These are phyloP conservation scores for Caranx ignobilis DNA, from an alignment of 2,113 vertebrate species.

Conservation along the genomic window DNA sequence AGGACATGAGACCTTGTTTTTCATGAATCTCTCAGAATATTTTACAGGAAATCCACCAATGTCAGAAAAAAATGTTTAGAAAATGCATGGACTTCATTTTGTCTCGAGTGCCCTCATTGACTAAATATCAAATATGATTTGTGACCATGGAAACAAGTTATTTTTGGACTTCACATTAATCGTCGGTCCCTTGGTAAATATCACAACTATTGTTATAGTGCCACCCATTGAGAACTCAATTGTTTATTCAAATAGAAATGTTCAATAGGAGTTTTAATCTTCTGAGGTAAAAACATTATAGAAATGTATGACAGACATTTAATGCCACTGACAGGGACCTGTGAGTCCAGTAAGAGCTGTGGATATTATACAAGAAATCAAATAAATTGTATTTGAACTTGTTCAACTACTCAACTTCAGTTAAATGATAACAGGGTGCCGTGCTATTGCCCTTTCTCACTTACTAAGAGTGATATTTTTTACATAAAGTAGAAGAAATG, in stretches of 20 bases:
- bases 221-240: background rate
- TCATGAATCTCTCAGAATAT: conserved; percentile 15
- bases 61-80: background rate
- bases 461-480: too few species aligned
- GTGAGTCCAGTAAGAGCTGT: too few species aligned
- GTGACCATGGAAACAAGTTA: conserved; percentile 18
- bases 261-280: too few species aligned
- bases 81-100: background rate
- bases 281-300: too few species aligned
- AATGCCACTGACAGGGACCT: too few species aligned
- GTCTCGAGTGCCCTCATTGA: conserved; percentile 1
- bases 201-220: background rate
- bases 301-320: too few species aligned
- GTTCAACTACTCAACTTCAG: background rate
- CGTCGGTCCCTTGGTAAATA: background rate
- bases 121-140: conserved; percentile 18
- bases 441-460: background rate
- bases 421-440: background rate
- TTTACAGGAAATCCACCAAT: background rate
- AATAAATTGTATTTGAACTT: too few species aligned
- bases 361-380: too few species aligned
- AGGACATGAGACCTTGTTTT: conserved; percentile 20
- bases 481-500: too few species aligned
- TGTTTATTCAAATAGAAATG: too few species aligned
- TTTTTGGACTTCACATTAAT: conserved; percentile 4